These are phyloP conservation scores for Drosophila pallidifrons DNA, from an alignment of 1,140 invertebrate genomes.

Conservation along the genomic window DNA sequence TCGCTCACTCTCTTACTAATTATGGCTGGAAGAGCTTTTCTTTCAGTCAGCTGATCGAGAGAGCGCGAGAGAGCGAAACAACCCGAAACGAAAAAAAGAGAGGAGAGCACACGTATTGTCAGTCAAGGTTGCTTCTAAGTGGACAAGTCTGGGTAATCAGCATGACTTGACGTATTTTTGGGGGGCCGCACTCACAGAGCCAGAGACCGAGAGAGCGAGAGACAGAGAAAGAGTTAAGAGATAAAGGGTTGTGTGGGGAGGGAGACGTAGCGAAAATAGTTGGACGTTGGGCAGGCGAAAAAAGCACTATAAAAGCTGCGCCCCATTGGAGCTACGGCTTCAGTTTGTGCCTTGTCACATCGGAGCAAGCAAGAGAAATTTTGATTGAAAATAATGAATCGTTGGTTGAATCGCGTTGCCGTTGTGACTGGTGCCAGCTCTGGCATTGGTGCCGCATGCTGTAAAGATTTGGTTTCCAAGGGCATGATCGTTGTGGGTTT, in stretches of 20 bases:
- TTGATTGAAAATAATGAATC: slow-evolving; percentile 54
- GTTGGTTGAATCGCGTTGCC: slow-evolving; percentile 76
- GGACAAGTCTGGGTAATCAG: slow-evolving; percentile 28
- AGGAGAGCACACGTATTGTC: too few relatives aligned
- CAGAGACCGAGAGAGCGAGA: too few relatives aligned
- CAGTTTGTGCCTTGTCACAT: neutral
- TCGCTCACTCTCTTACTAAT: too few relatives aligned
- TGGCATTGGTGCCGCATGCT: slow-evolving; percentile 86
- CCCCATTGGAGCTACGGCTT: neutral
- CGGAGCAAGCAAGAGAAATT: neutral
- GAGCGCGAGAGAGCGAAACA: too few relatives aligned
- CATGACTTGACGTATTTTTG: slow-evolving; percentile 24
- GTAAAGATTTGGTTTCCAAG: slow-evolving; percentile 84
- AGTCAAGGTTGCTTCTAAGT: neutral
- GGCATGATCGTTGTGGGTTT: slow-evolving; percentile 89
- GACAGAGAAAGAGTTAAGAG: too few relatives aligned
- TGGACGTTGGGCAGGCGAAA: too few relatives aligned
- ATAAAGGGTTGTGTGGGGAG: too few relatives aligned
- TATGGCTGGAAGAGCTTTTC: too few relatives aligned
- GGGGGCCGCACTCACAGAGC: neutral
- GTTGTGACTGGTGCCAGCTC: slow-evolving; percentile 85
- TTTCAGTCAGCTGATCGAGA: too few relatives aligned
- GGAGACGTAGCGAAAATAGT: too few relatives aligned
- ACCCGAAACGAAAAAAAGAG: too few relatives aligned
- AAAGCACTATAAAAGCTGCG: slow-evolving; percentile 7